Evolutionary conservation across 2,797 vertebrate genomes (phyloP).

Genomic region (Pteropus rufus): DNA sequence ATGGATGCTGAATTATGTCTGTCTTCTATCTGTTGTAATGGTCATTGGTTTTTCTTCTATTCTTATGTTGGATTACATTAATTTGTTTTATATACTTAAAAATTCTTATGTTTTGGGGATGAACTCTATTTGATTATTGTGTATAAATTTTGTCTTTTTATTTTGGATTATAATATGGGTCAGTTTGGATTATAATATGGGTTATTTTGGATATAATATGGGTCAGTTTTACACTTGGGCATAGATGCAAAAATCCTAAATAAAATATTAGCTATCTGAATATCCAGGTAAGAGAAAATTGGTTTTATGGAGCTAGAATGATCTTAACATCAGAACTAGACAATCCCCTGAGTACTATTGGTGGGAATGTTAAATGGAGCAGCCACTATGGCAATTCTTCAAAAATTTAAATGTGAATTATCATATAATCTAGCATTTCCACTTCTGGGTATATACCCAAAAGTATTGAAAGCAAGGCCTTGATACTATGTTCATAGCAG

Average conservation of each 20-base stretch:
- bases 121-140: neutral
- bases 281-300: neutral
- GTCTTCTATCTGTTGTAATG: neutral
- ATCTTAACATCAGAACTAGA: neutral
- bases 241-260: neutral
- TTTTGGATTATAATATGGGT: neutral
- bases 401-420: neutral
- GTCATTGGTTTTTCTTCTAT: neutral
- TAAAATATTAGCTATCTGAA: neutral
- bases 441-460: neutral
- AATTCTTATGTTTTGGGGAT: neutral
- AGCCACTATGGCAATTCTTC: neutral
- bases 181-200: no score
- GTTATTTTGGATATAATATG: neutral
- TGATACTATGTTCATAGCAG: neutral
- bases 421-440: neutral
- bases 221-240: neutral
- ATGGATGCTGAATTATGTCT: neutral
- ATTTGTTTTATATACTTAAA: conserved; percentile 29
- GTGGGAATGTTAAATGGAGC: neutral
- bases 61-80: neutral
- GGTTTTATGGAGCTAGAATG: neutral
- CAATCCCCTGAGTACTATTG: neutral
- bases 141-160: neutral
- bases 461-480: neutral